These are phyloP conservation scores for Diarsia rubi DNA, from an alignment of 2,888 invertebrate genomes.

Conservation along the genomic window DNA sequence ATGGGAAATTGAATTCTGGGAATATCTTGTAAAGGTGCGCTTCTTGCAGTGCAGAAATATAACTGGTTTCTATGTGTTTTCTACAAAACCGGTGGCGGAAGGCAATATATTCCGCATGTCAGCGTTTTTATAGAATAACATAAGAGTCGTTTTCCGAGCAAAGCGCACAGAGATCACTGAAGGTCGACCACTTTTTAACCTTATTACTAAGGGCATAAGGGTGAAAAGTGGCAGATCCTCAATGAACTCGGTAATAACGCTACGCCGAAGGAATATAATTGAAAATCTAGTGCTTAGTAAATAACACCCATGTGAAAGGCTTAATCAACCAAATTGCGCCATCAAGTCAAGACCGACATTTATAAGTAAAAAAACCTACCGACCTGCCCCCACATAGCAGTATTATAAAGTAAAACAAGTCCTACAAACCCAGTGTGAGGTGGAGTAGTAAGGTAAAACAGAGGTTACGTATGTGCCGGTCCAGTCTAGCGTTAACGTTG, in stretches of 20 bases:
- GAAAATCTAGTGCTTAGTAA: not conserved
- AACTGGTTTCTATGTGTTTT: not conserved
- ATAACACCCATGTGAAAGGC: not conserved
- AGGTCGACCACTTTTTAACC: no score
- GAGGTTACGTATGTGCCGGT: slow-evolving; percentile 57
- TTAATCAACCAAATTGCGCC: not conserved
- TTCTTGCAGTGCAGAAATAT: not conserved
- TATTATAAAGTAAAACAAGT: slow-evolving; percentile 35
- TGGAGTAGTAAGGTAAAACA: slow-evolving; percentile 22
- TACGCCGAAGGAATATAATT: not conserved
- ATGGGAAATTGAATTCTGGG: no score
- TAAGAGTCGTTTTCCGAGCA: not conserved
- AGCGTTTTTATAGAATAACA: not conserved
- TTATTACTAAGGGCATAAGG: not conserved
- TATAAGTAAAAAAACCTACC: slow-evolving; percentile 3
- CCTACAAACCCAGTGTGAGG: slow-evolving; percentile 21
- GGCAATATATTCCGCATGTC: not conserved
- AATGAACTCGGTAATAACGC: not conserved
- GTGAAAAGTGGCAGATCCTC: not conserved
- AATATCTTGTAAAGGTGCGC: not conserved
- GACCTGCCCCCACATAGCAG: slow-evolving; percentile 35
- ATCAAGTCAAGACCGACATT: not conserved
- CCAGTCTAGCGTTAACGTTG: slow-evolving; percentile 60
- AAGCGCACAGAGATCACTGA: not conserved
- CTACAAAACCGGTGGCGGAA: not conserved